phyloP scores from a whole-genome alignment of 2,797 vertebrate species.

The Myotis pilosus region DNA sequence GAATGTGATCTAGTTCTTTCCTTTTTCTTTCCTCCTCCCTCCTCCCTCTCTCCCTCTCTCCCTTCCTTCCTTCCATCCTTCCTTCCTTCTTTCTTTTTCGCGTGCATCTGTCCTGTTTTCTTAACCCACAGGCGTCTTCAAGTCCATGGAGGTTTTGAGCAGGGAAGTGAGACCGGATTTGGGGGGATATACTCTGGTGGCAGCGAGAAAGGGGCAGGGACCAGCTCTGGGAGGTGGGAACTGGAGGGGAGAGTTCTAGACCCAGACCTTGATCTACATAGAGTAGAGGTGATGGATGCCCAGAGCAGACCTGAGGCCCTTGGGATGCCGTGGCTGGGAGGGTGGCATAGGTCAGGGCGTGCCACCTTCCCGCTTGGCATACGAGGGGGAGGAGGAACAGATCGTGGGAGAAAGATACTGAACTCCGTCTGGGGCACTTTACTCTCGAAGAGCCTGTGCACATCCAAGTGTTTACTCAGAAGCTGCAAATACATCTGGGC shows the following conservation, averaged over 20 bases:
- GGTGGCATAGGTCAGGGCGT: rapidly evolving
- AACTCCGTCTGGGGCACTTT: neutral
- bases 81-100: neutral
- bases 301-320: neutral
- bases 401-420: neutral
- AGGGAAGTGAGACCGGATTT: neutral
- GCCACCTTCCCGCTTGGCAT: neutral
- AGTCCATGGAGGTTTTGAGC: neutral
- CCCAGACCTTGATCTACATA: too few relatives aligned
- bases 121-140: neutral
- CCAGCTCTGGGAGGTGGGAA: neutral
- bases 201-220: neutral
- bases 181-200: neutral
- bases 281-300: neutral
- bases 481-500: neutral
- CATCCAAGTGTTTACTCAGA: neutral
- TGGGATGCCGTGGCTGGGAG: neutral
- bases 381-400: neutral
- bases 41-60: too few relatives aligned
- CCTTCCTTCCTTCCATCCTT: too few relatives aligned
- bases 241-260: neutral
- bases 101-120: neutral
- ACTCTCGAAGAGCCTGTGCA: neutral
- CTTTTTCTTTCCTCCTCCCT: neutral
- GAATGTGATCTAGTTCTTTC: neutral